Evolutionary conservation across 2,888 invertebrate genomes (phyloP).

Genomic region (Eristalis arbustorum): DNA sequence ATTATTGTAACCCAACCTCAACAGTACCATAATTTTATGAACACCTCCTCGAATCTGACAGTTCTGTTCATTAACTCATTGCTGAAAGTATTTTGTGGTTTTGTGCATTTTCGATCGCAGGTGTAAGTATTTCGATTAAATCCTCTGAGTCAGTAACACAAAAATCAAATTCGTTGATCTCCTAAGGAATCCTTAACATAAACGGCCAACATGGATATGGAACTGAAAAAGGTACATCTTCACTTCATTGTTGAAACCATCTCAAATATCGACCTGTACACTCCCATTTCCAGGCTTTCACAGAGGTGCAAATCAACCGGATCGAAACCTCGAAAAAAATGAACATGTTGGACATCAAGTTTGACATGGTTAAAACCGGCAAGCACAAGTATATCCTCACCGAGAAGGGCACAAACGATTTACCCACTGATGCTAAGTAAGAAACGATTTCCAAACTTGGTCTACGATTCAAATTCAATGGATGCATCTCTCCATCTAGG

Average conservation of each 20-base stretch:
- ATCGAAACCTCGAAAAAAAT: conserved; percentile 89
- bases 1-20: neutral
- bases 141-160: conserved; percentile 17
- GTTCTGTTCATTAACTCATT: conserved; percentile 13
- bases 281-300: conserved; percentile 83
- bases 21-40: conserved; percentile 10
- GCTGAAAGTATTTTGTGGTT: neutral
- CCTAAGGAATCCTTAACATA: conserved; percentile 51
- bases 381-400: conserved; percentile 88
- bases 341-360: conserved; percentile 86
- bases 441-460: neutral
- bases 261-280: neutral
- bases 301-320: conserved; percentile 89
- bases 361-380: conserved; percentile 85
- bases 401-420: conserved; percentile 81
- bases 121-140: conserved; percentile 65
- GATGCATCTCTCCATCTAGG: conserved; percentile 70
- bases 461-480: neutral
- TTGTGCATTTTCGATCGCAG: conserved; percentile 38
- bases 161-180: conserved; percentile 4
- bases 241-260: neutral
- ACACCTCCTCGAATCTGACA: conserved; percentile 10
- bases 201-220: conserved; percentile 80
- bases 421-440: conserved; percentile 78
- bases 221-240: conserved; percentile 78